Base-by-base conservation (phyloP, 2,888 invertebrate species). In the Stegana nigrithorax region DNA sequence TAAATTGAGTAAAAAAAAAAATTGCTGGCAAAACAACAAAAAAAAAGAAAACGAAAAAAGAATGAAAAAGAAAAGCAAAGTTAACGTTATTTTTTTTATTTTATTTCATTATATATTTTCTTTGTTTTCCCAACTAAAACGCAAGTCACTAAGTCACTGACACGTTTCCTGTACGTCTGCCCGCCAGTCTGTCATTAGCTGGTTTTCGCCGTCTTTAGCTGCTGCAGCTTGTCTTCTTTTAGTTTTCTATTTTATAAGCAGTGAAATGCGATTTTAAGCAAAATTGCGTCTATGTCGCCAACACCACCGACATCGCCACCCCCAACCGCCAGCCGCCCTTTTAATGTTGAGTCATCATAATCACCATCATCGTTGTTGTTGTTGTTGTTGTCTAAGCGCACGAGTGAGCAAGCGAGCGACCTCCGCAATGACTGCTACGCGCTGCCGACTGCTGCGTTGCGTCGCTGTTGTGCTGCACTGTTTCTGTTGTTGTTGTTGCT, bases 91-190 rank as follows among this genome's bases (percentile, higher is more conserved):
- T 4, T 39, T 39, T 39, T 39, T 5, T n/a, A 17, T 2, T 2
- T 17, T 39, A 17, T n/a, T 32, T n/a, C 26, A 21, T 36, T 47
- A 8, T 14, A n/a, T 47, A 36, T 55, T 21, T n/a, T 23, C 17
- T 39, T 32, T 21, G 29, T 29, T 21, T 6, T 17, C 27, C 64
- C 59, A 63, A 42, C 59, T 59, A 67, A 78, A 75, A 71, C 67
- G 74, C 68, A 63, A 75, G 75, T 73, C 77, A 68, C 64, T 66
- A 70, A 75, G 75, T 67, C 70, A 72, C 62, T 62, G 66, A 75
- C 68, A 75, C 65, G 70, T 70, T 73, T 73, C 73, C 73, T 73
- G 73, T 68, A 70, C 32, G 71, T 73, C 72, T 68, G 62, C 68
- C 72, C 62, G 65, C 64, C 59, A 59, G 47, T 29, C 25, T 59